Conservation (phyloP, 23 tunicate genomes). For the Trididemnum miniatum region DNA sequence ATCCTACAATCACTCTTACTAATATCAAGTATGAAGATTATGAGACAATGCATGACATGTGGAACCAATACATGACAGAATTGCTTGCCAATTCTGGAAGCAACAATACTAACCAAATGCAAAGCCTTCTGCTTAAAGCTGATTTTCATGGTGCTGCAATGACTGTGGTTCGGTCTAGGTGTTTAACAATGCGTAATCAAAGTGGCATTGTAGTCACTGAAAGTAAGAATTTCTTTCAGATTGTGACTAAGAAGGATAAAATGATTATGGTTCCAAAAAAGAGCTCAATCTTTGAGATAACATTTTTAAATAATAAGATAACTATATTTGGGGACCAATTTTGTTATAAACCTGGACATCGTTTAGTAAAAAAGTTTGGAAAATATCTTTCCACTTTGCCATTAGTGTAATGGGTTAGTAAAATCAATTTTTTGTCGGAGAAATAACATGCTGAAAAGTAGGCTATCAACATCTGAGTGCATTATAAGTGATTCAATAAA, state of each 20-base stretch:
- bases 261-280: constrained; percentile 47
- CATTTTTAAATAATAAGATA: background rate
- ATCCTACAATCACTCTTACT: too few species aligned
- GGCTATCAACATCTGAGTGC: too few species aligned
- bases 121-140: constrained; percentile 52
- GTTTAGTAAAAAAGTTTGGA: constrained; percentile 52
- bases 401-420: too few species aligned
- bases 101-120: constrained; percentile 10
- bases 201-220: constrained; percentile 56
- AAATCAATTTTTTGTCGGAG: too few species aligned
- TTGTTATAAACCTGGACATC: constrained; percentile 44
- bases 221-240: constrained; percentile 43
- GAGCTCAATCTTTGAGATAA: constrained; percentile 43
- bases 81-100: background rate
- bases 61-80: background rate
- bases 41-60: background rate
- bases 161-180: constrained; percentile 21
- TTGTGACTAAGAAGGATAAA: constrained; percentile 32
- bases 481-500: too few species aligned
- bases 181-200: constrained; percentile 3
- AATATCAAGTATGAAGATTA: background rate
- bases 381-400: constrained; percentile 18
- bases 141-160: constrained; percentile 61
- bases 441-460: too few species aligned
- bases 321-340: constrained; percentile 75